Evolutionary conservation across 2,113 vertebrate genomes (phyloP), one percentile per base, ranked within the genome.

Genomic region (Crocuta crocuta): DNA sequence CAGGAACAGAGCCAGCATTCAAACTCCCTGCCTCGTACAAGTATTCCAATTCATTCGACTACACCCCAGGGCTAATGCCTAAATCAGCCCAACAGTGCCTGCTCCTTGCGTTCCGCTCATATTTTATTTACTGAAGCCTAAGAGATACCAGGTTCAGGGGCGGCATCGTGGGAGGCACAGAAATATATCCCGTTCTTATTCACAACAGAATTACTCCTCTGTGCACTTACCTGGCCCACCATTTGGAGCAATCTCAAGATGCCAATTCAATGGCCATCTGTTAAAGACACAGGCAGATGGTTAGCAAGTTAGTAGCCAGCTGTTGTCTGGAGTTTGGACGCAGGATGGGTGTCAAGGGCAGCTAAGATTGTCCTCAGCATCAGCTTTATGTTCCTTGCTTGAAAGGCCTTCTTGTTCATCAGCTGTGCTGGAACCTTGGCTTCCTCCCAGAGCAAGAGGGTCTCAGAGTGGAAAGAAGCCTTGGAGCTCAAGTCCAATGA

Each of bases 241-340:
- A 0, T 0, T 16, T 26, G 86, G 39, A 11, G 10, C 10, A 1
- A 28, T 66, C 45, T 85, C 65, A 86, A 39, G 90, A 16, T 2
- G 0, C n/a, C 31, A 13, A 7, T 35, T 73, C 15, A 7, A 6
- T 4, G 5, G 55, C 26, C 74, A 61, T 55, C 80, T 61, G 73
- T 33, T 39, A 17, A 7, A 24, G 0, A 1, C 0, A 4, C 8
- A 8, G 58, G 71, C 21, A 15, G 68, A 45, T 3, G 61, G 31
- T 16, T 21, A 58, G 65, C 85, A n/a, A 45, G 65, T 43, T 55
- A 35, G n/a, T 24, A 3, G 0, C 23, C 63, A 73, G 85, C n/a
- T 73, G 53, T 31, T 19, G 48, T 85, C 15, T 68, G 66, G 45
- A 61, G 81, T 76, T 35, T n/a, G 58, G 39, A 45, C 61, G 4